Percentiles rank a stretch among this genome's conserved stretches.
These are phyloP conservation scores for Amorpha juglandis DNA, from an alignment of 2,888 invertebrate species.

Conservation along the genomic window DNA sequence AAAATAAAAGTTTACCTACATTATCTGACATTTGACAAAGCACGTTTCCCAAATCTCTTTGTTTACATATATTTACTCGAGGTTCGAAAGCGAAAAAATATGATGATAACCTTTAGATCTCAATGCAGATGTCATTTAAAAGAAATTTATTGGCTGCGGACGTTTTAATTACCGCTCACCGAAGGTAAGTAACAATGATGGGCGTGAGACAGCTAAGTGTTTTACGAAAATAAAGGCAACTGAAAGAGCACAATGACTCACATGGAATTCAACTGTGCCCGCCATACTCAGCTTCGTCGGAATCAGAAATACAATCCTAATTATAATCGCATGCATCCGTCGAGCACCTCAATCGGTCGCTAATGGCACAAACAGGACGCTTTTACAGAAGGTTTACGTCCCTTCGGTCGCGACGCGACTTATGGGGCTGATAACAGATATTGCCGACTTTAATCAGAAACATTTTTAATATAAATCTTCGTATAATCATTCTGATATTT, in stretches of 20 bases:
- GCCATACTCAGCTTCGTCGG: slow-evolving; percentile 80
- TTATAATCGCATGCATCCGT: slow-evolving; percentile 84
- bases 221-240: slow-evolving; percentile 83
- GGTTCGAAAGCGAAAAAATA: slow-evolving; percentile 2
- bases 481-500: no score
- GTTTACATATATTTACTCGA: background rate
- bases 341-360: slow-evolving; percentile 79
- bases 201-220: slow-evolving; percentile 74
- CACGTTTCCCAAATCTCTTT: background rate
- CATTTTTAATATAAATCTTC: background rate
- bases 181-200: slow-evolving; percentile 74
- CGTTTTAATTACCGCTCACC: slow-evolving; percentile 48
- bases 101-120: slow-evolving; percentile 20
- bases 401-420: background rate
- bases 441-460: background rate
- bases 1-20: background rate
- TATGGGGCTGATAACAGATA: background rate
- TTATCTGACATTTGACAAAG: background rate
- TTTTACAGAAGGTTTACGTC: slow-evolving; percentile 23
- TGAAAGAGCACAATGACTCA: slow-evolving; percentile 84
- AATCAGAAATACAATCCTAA: slow-evolving; percentile 85
- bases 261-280: slow-evolving; percentile 81
- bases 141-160: slow-evolving; percentile 33
- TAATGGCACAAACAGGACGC: slow-evolving; percentile 53
- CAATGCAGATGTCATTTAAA: slow-evolving; percentile 25